Evolutionary conservation across 2,797 vertebrate species (phyloP).

Genomic region (Squalus acanthias): DNA sequence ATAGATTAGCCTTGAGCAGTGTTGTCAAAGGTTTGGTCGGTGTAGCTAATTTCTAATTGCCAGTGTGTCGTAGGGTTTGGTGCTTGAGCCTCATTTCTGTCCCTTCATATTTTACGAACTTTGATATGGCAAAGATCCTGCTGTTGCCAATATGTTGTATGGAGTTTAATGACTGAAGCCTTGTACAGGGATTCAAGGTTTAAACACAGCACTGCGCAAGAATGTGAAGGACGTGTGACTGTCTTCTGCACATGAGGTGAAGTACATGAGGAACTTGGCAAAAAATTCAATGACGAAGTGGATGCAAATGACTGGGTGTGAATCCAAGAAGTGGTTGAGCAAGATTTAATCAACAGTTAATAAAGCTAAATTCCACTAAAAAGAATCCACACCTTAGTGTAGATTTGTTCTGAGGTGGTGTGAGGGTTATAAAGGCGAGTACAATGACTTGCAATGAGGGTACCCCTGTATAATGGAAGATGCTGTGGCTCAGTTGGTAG

Average conservation of each 20-base stretch:
- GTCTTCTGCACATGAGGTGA: background rate
- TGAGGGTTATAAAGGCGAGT: background rate
- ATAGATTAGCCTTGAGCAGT: background rate
- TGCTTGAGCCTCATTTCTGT: background rate
- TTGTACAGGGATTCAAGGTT: background rate
- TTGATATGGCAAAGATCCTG: too few species aligned
- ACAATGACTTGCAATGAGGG: background rate
- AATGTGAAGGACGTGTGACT: background rate
- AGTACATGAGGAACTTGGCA: background rate
- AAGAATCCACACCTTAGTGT: background rate
- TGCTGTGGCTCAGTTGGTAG: too few species aligned
- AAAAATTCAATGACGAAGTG: background rate
- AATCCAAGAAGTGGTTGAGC: background rate
- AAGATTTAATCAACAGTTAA: background rate
- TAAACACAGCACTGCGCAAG: background rate
- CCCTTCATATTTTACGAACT: background rate
- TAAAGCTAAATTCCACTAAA: background rate
- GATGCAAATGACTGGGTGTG: background rate
- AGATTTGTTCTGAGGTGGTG: background rate
- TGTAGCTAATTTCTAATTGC: background rate
- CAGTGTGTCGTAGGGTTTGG: background rate
- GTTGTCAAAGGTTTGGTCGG: background rate
- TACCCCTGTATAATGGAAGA: background rate
- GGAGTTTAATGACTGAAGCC: slow-evolving; percentile 6
- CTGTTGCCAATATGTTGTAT: background rate